Base-by-base conservation (phyloP, 2,888 invertebrate species). In the Drosophila cognata region DNA sequence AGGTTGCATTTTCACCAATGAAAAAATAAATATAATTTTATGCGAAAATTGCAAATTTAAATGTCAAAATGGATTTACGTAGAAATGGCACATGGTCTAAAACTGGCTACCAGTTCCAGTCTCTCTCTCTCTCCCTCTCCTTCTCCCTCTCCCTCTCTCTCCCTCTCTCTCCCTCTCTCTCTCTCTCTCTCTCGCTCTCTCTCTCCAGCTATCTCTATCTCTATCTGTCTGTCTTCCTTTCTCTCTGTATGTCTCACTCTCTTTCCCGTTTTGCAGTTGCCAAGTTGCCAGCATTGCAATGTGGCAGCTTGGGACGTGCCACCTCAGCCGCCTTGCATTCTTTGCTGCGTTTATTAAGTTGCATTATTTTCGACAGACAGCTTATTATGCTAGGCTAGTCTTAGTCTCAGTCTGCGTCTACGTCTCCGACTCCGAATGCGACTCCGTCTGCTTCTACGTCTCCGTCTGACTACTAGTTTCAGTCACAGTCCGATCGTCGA, bases 21-120 rank as follows among this genome's bases (percentile, higher is more conserved):
- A 46, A 31, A 77, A 82, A 79, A 71, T 88, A 74, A 81, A 90
- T 87, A 88, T 88, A 87, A 89, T 90, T 90, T 88, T 90, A 86
- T 88, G 90, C 89, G 84, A 88, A 88, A 86, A 88, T 87, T 89
- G 89, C 88, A 83, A 88, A 88, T 87, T 90, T 82, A 90, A 90
- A 85, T 90, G 90, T 88, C 90, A 84, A 84, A 89, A 90, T 82
- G 90, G 81, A 90, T 88, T 88, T 89, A 85, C 88, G 79, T 81
- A 83, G 79, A 81, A 80, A 77, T 77, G 71, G 80, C 76, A 57
- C 75, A 77, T 52, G 53, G 48, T 65, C 65, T 16, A 21, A 33
- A 33, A 69, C 72, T 66, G 52, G 64, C 64, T 65, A 58, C 75
- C 58, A 74, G 48, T 58, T 57, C 10, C 55, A 52, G 29, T 51